A percentile compares a stretch with the other conserved stretches of the same genome.
phyloP scores from a whole-genome alignment of 2,888 invertebrate species.

The Ferrisia virgata region DNA sequence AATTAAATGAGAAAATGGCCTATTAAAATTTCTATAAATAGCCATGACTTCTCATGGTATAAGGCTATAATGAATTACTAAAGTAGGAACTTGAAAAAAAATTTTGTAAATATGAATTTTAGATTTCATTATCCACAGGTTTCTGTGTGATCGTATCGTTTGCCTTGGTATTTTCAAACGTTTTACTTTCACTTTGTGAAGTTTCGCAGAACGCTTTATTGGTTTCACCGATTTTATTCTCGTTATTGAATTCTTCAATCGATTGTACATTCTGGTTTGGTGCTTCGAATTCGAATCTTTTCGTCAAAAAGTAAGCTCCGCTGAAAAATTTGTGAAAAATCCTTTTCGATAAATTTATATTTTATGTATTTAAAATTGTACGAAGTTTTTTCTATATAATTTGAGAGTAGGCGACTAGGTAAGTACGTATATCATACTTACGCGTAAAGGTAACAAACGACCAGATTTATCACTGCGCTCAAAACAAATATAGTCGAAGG shows the following conservation, averaged over 20 bases:
- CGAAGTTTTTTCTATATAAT: no score
- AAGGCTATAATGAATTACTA: no score
- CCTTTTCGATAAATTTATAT: neutral
- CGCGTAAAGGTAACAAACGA: neutral
- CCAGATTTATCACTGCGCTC: neutral
- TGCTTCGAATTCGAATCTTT: neutral
- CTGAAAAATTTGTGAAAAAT: neutral
- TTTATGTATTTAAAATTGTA: no score
- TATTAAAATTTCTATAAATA: no score
- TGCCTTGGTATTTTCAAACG: neutral
- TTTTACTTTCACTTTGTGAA: neutral
- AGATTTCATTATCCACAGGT: neutral
- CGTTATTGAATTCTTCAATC: neutral
- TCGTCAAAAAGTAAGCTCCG: constrained; percentile 10
- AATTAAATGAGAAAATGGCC: no score
- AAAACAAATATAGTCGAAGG: neutral
- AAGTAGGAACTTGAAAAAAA: no score
- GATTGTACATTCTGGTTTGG: neutral
- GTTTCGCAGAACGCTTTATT: neutral
- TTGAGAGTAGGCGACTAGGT: no score
- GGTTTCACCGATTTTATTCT: neutral
- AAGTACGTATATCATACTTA: no score
- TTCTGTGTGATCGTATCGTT: neutral
- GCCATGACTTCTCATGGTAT: no score
- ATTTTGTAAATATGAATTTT: no score